Evolutionary conservation across 2,888 invertebrate species (phyloP).

Genomic region (Drepanosiphum platanoidis): DNA sequence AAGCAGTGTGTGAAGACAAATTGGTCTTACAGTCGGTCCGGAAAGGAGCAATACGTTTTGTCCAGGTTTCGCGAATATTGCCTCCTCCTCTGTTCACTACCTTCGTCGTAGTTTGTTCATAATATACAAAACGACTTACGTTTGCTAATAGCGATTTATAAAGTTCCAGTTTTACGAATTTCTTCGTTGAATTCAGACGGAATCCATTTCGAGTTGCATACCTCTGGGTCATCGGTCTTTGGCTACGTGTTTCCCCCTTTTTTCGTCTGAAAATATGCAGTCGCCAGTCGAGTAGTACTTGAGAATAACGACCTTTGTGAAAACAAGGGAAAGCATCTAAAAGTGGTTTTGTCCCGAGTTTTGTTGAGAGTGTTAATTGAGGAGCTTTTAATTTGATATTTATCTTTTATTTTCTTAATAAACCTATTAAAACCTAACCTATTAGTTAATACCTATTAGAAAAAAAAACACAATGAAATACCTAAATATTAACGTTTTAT

Average conservation of each 20-base stretch:
- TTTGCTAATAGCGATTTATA: constrained; percentile 54
- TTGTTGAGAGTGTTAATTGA: constrained; percentile 9
- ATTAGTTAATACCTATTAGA: no score
- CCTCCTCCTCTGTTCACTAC: background rate
- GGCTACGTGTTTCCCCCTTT: constrained; percentile 4
- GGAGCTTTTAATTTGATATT: background rate
- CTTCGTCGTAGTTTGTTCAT: constrained; percentile 33
- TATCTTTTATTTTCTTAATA: background rate
- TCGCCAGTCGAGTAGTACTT: background rate
- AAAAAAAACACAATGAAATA: no score
- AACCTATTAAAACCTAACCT: background rate
- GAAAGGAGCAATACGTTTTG: constrained; percentile 56
- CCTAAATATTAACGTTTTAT: no score
- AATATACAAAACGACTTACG: constrained; percentile 45
- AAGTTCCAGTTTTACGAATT: constrained; percentile 43
- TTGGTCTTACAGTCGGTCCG: constrained; percentile 13
- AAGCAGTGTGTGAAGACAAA: constrained; percentile 51
- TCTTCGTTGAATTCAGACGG: constrained; percentile 13
- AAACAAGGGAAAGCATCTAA: constrained; percentile 3
- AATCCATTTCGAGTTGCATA: constrained; percentile 31
- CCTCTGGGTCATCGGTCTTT: constrained; percentile 43
- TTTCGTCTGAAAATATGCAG: constrained; percentile 6
- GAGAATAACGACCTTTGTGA: constrained; percentile 4
- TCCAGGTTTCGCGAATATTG: constrained; percentile 41
- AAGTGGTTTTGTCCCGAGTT: background rate